phyloP scores from a whole-genome alignment of 1,140 invertebrate genomes.

The Chlorops oryzae region DNA sequence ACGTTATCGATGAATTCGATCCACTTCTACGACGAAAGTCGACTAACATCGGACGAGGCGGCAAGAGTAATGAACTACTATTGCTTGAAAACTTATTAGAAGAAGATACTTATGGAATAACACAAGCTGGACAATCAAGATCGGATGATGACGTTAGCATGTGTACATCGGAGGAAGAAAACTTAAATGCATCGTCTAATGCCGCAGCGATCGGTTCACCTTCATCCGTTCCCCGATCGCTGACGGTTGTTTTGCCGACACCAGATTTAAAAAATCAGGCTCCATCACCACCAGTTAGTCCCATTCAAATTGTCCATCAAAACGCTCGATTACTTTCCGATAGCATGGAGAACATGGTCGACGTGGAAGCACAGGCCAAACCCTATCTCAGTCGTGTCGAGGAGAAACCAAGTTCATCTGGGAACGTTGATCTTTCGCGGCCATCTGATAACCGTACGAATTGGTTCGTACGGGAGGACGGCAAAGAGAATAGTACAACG shows the following conservation, averaged over 20 bases:
- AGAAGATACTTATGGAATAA: slow-evolving; percentile 42
- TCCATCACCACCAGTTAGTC: slow-evolving; percentile 2
- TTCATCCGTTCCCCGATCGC: background rate
- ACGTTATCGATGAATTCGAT: slow-evolving; percentile 43
- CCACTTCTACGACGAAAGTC: slow-evolving; percentile 28
- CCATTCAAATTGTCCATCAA: slow-evolving; percentile 39
- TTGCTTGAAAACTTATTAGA: slow-evolving; percentile 41
- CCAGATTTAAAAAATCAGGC: slow-evolving; percentile 1
- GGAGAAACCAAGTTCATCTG: slow-evolving; percentile 15
- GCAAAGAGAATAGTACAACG: slow-evolving; percentile 9
- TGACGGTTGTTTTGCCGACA: slow-evolving; percentile 13
- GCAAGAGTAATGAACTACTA: slow-evolving; percentile 43
- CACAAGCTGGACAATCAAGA: slow-evolving; percentile 22
- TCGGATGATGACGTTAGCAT: slow-evolving; percentile 37
- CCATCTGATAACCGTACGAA: slow-evolving; percentile 31
- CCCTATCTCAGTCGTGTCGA: slow-evolving; percentile 27
- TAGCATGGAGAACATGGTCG: slow-evolving; percentile 36
- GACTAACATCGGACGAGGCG: slow-evolving; percentile 23
- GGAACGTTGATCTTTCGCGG: slow-evolving; percentile 22
- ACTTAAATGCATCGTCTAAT: slow-evolving; percentile 10
- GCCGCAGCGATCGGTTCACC: background rate
- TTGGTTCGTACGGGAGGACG: slow-evolving; percentile 37
- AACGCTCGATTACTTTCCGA: slow-evolving; percentile 36
- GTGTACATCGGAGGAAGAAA: slow-evolving; percentile 42
- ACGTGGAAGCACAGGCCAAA: slow-evolving; percentile 11